A percentile compares a stretch with the other conserved stretches of the same genome.
Evolutionary conservation across 2,888 invertebrate species (phyloP).

Genomic region (Polymixis lichenea): DNA sequence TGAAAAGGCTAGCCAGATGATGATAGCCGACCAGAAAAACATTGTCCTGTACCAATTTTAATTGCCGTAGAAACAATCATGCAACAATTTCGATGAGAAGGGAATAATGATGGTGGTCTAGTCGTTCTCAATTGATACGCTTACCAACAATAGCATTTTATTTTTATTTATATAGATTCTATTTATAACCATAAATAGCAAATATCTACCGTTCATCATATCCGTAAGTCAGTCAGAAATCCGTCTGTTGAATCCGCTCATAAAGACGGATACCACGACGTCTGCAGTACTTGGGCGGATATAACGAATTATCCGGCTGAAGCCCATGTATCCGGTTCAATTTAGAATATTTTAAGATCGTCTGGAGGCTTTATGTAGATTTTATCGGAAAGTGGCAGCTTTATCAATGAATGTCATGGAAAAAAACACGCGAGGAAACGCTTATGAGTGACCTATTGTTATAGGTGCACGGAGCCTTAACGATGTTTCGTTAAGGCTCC

Average conservation of each 20-base stretch:
- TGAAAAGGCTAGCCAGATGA: too few relatives aligned
- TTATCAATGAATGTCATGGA: neutral
- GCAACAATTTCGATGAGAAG: neutral
- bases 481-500: too few relatives aligned
- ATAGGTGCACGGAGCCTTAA: too few relatives aligned
- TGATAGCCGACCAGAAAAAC: too few relatives aligned
- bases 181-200: too few relatives aligned
- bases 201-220: neutral
- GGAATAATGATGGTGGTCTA: neutral
- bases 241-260: constrained; percentile 35
- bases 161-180: neutral
- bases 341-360: constrained; percentile 27
- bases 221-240: constrained; percentile 26
- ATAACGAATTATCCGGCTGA: constrained; percentile 46
- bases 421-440: neutral
- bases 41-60: too few relatives aligned
- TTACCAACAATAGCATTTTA: neutral
- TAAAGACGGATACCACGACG: constrained; percentile 52
- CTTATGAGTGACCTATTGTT: neutral
- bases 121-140: neutral
- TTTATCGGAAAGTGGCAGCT: neutral
- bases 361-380: neutral
- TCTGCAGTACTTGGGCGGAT: constrained; percentile 50
- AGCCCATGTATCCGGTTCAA: constrained; percentile 22
- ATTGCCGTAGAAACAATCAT: too few relatives aligned